Conservation (phyloP, 2,888 invertebrate genomes). For the Sylvicola fuscatus region DNA sequence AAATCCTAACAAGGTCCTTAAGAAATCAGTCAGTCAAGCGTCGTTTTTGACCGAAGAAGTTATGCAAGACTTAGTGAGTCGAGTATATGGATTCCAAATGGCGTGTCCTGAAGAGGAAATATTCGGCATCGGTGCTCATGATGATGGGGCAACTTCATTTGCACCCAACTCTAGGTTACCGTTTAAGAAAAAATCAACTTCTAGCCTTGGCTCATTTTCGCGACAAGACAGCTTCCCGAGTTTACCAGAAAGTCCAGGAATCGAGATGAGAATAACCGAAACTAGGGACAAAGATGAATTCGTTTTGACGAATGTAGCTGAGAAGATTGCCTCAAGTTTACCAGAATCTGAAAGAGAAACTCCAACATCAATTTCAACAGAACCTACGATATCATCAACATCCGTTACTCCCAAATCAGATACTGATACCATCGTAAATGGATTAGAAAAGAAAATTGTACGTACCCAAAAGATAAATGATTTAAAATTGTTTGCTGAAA, state of each 20-base stretch:
- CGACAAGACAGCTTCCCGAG: conserved; percentile 1
- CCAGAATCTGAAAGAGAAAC: no score
- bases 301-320: no score
- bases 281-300: no score
- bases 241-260: neutral
- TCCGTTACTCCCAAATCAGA: no score
- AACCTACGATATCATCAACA: no score
- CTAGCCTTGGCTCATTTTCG: neutral
- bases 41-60: conserved; percentile 9
- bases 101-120: neutral
- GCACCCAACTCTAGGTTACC: conserved; percentile 9
- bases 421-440: neutral
- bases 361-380: no score
- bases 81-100: conserved; percentile 3
- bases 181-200: conserved; percentile 5
- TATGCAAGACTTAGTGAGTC: conserved; percentile 7
- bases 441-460: neutral
- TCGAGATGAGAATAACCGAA: neutral
- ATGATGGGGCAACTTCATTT: conserved; percentile 9
- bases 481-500: neutral
- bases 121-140: conserved; percentile 3
- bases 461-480: neutral
- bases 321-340: no score
- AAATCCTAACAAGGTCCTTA: conserved; percentile 1
- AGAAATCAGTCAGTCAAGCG: conserved; percentile 8